These are phyloP conservation scores for Pocillopora meandrina DNA, from an alignment of 92 coral and sea anemone genomes.

Conservation along the genomic window DNA sequence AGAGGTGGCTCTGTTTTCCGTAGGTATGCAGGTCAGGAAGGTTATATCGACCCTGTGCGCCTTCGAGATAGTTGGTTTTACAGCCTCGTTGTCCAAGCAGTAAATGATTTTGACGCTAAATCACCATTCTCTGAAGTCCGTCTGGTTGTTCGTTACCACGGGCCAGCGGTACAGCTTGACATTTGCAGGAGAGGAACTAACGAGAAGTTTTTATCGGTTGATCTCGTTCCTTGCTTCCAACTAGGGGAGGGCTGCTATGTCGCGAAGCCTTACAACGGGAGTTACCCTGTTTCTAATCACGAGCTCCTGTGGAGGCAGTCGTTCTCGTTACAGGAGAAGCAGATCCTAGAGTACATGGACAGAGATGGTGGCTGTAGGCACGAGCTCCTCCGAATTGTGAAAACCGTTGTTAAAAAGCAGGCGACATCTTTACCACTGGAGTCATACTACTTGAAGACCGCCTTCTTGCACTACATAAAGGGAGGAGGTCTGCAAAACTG, in stretches of 20 bases:
- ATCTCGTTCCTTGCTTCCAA: slow-evolving; percentile 70
- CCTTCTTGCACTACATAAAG: slow-evolving; percentile 52
- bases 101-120: slow-evolving; percentile 22
- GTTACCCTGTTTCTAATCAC: not conserved
- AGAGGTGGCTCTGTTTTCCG: slow-evolving; percentile 18
- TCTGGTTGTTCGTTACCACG: slow-evolving; percentile 57
- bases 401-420: slow-evolving; percentile 59
- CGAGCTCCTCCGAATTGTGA: slow-evolving; percentile 72
- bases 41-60: slow-evolving; percentile 47
- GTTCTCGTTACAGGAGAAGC: slow-evolving; percentile 66
- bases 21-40: slow-evolving; percentile 31
- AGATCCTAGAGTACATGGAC: slow-evolving; percentile 62
- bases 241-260: slow-evolving; percentile 59
- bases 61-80: slow-evolving; percentile 59
- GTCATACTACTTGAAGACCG: slow-evolving; percentile 78
- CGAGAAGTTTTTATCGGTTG: slow-evolving; percentile 49
- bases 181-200: slow-evolving; percentile 39
- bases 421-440: slow-evolving; percentile 48
- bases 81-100: slow-evolving; percentile 55
- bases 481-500: not conserved
- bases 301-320: slow-evolving; percentile 66
- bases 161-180: slow-evolving; percentile 81
- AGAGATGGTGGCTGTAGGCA: slow-evolving; percentile 68
- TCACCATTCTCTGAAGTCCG: not conserved
- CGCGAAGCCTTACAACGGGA: slow-evolving; percentile 40